Base-by-base conservation (phyloP, 2,113 vertebrate genomes). In the Bambusicola thoracicus region DNA sequence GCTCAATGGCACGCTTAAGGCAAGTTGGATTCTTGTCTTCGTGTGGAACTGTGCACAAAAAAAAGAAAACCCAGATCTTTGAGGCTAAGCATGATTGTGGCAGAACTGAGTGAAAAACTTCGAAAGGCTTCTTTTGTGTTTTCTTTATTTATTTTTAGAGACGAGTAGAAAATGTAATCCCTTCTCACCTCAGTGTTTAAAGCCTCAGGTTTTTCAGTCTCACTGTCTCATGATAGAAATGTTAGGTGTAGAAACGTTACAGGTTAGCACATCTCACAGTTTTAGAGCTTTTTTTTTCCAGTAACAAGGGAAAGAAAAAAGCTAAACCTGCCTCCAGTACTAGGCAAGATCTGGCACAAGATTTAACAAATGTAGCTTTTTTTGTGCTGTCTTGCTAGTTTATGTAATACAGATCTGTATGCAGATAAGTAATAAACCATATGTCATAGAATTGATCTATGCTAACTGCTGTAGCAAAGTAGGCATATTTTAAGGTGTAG, bases 401-500 rank as follows among this genome's bases (percentile, higher is more conserved):
- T 87, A 61, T 74, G 72, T 77, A 80, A 49, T 25, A 44, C 44
- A 91, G 63, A 69, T 94, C 67, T 55, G 34, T 74, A 59, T 70
- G 63, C 55, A 63, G 63, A 32, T 80, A 91, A 82, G 44, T 66
- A 90, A 66, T 69, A 53, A 32, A 63, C 36, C 59, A 12, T 77
- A 58, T 83, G 67, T 82, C 72, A 63, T 63, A 32, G 36, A 82
- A 67, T 19, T 93, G 67, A 93, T 90, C 63, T 87, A 55, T 80
- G 55, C 44, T 87, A 80, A 92, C 30, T 80, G 51, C 44, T 46
- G 53, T 43, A 80, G 87, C 63, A 80, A 92, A 93, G 65, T 49
- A 80, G 75, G 67, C 72, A 63, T 96, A 83, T 93, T 96, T 93
- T 87, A 85, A 82, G 48, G 32, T 89, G 67, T 43, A 65, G 36